Evolutionary conservation across 1,140 invertebrate genomes (phyloP), one percentile per base, ranked within the genome.

Genomic region (Ridgeia piscesae): DNA sequence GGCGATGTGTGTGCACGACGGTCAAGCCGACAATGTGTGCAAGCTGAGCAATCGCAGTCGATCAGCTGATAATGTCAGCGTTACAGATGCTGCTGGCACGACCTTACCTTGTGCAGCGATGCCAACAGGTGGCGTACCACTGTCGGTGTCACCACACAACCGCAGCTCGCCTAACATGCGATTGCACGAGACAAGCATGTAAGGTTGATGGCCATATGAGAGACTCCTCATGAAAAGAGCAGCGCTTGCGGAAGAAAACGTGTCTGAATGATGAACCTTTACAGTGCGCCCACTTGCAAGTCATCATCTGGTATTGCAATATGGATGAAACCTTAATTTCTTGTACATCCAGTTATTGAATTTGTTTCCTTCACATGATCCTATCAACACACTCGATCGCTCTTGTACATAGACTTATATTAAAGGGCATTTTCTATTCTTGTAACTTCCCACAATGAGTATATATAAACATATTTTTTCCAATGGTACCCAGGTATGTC

Each of bases 141-240:
- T 93, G 92, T 92, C 93, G 93, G 91, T 91, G 33, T 91, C 93
- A n/a, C 92, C 93, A 42, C 91, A 90, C 21, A 42, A 92, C 1
- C 91, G 77, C 35, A 91, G 92, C 89, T 35, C 92, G 33, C 35
- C 92, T 33, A 94, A 97, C 97, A 94, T 95, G 33, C 93, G 93
- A 94, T 97, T 97, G 94, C 97, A 97, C 96, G 97, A 97, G 95
- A 97, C 97, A 93, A 97, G 97, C 95, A 97, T 97, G 94, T 97
- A 90, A n/a, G 34, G 17, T 33, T 21, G 31, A 8, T 31, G 58
- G 2, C 27, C 17, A 21, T 21, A 77, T 77, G 27, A 77, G 27
- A 77, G 58, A 77, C 58, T 77, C 27, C 2, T 21, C 58, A 0
- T 77, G 14, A 77, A 27, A 4, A 77, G 58, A 77, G 58, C 58